A percentile compares a stretch with the other conserved stretches of the same genome.
Conservation (phyloP, 2,888 invertebrate genomes). For the Vesta saturnalis region DNA sequence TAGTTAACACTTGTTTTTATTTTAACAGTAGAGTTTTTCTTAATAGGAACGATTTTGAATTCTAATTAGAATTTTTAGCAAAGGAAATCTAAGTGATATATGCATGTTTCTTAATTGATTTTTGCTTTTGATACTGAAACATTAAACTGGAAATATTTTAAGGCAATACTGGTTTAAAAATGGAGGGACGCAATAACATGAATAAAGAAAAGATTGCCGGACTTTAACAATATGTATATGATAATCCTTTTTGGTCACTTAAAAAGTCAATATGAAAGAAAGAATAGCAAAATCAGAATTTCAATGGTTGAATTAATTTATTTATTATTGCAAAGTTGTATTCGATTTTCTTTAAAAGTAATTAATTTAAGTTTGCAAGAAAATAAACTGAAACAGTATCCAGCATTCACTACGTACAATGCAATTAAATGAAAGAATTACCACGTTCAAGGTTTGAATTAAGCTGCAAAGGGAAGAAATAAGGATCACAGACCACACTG, state of each 20-base stretch:
- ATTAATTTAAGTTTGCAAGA: constrained; percentile 31
- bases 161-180: no score
- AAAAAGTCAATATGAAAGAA: constrained; percentile 15
- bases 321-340: constrained; percentile 26
- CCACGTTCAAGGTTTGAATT: constrained; percentile 41
- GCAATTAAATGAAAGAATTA: constrained; percentile 41
- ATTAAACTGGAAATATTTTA: no score
- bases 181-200: no score
- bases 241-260: not conserved
- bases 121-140: no score
- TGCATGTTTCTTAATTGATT: no score
- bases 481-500: constrained; percentile 45
- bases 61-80: no score
- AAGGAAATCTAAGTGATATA: no score
- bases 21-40: no score
- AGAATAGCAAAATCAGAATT: constrained; percentile 9
- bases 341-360: constrained; percentile 29
- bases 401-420: constrained; percentile 32
- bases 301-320: constrained; percentile 18
- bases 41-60: no score
- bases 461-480: constrained; percentile 43
- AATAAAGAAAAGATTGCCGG: not conserved
- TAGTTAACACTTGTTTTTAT: no score
- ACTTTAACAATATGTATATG: not conserved
- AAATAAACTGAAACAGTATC: constrained; percentile 35